Evolutionary conservation across 2,888 invertebrate species (phyloP), one percentile per base, ranked within the genome.

Genomic region (Morpho achilles): DNA sequence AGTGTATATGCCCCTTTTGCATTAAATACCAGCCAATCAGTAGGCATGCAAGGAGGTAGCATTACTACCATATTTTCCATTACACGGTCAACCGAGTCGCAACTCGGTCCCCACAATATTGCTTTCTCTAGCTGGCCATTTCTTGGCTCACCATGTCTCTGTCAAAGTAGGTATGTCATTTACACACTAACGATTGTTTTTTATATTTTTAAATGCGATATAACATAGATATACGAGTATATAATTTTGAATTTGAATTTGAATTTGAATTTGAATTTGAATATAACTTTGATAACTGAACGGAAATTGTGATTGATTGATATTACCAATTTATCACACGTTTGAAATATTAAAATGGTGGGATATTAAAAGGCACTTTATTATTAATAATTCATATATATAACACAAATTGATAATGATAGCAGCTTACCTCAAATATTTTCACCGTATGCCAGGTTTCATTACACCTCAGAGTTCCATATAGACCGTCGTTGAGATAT

Each of bases 81-180:
- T 9, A 80, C 65, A 0, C 70, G 71, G 50, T 80, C 77, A 0
- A 51, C 50, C 1, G 74, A 75, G 52, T 77, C 74, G 40, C 75
- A 73, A 10, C 70, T 75, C 0, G 77, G 76, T 3, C 77, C 77
- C 75, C 75, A 77, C 0, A 77, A 65, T 2, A 76, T 73, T 0
- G 67, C 59, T 3, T 69, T 71, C 58, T 75, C 72, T 4, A 61
- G 39, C 9, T 58, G 42, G n/a, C 67, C 62, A 8, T 58, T 45
- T 16, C 63, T 65, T 51, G 53, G 58, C 39, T 65, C 58, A 23
- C 50, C 32, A 3, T 55, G 49, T 46, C 51, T 58, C 71, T 71
- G 61, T 49, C 56, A 32, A 32, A 32, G 32, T 23, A 23, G 23
- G 23, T 2, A 32, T 32, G 5, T 2, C 1, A 32, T 5, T 5